These are phyloP conservation scores for Zosterops borbonicus DNA, from an alignment of 2,113 vertebrate genomes.

Conservation along the genomic window DNA sequence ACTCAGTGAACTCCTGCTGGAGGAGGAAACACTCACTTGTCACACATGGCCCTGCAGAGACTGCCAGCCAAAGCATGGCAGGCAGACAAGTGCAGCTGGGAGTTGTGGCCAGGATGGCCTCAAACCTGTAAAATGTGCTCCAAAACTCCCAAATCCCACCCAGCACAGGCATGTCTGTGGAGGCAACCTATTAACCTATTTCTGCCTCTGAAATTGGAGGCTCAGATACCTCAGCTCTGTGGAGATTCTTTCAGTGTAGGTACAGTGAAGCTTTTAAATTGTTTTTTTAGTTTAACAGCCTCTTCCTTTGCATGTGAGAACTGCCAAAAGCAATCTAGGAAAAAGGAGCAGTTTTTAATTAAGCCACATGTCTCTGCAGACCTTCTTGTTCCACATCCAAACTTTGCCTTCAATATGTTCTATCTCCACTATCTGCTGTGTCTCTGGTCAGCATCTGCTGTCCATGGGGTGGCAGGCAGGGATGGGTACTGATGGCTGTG, in stretches of 20 bases:
- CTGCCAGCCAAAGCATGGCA: background rate
- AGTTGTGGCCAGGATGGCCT: background rate
- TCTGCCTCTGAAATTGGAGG: background rate
- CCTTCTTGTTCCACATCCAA: background rate
- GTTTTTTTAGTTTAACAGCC: too few species aligned
- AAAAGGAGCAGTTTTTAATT: background rate
- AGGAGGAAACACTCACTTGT: background rate
- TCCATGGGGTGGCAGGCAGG: background rate
- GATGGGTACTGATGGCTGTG: background rate
- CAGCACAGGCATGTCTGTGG: background rate
- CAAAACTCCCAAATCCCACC: background rate
- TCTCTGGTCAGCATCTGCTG: background rate
- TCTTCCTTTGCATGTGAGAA: background rate
- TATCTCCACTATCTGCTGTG: accelerated
- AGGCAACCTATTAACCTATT: background rate
- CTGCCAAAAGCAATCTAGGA: background rate
- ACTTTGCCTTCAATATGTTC: background rate
- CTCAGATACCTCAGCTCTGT: background rate
- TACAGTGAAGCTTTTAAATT: background rate
- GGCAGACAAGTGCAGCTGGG: background rate
- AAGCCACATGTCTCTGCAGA: background rate
- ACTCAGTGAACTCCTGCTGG: background rate
- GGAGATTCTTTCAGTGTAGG: background rate
- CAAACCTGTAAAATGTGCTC: background rate
- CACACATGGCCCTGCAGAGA: accelerated